These are phyloP conservation scores for Cryptotis parvus DNA, from an alignment of 2,113 vertebrate genomes.

Conservation along the genomic window DNA sequence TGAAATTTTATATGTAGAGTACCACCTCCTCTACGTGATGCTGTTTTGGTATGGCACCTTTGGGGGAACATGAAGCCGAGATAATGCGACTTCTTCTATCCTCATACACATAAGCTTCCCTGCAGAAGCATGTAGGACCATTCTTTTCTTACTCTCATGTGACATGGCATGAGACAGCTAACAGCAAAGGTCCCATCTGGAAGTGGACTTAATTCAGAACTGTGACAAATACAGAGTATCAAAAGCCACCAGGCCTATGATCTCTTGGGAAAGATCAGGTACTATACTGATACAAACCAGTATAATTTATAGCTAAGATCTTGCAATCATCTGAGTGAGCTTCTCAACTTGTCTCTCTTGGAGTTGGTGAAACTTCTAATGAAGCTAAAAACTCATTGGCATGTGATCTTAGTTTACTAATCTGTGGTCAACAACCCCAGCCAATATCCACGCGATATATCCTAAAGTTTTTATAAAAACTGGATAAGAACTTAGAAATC, in stretches of 20 bases:
- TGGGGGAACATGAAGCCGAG: not conserved
- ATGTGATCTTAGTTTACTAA: not conserved
- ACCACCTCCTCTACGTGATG: not conserved
- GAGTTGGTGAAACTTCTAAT: slow-evolving; percentile 36
- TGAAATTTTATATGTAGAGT: not conserved
- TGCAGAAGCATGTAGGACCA: not conserved
- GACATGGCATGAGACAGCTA: not conserved
- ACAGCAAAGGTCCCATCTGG: not conserved
- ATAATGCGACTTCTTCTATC: not conserved
- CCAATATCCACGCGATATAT: slow-evolving; percentile 45
- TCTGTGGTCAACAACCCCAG: not conserved
- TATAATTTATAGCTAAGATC: not conserved
- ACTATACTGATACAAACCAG: not conserved
- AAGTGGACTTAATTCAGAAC: not conserved
- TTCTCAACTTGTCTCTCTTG: slow-evolving; percentile 8
- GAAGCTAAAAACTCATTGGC: not conserved
- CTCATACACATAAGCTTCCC: not conserved
- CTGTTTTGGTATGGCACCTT: not conserved
- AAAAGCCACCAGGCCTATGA: not conserved
- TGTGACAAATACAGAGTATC: not conserved
- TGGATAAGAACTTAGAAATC: not conserved
- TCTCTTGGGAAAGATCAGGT: too few relatives aligned
- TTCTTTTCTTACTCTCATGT: not conserved
- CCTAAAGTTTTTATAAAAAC: slow-evolving; percentile 12
- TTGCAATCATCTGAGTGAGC: not conserved